Evolutionary conservation across 2,797 vertebrate genomes (phyloP), one percentile per base, ranked within the genome.

Genomic region (Limosa lapponica): DNA sequence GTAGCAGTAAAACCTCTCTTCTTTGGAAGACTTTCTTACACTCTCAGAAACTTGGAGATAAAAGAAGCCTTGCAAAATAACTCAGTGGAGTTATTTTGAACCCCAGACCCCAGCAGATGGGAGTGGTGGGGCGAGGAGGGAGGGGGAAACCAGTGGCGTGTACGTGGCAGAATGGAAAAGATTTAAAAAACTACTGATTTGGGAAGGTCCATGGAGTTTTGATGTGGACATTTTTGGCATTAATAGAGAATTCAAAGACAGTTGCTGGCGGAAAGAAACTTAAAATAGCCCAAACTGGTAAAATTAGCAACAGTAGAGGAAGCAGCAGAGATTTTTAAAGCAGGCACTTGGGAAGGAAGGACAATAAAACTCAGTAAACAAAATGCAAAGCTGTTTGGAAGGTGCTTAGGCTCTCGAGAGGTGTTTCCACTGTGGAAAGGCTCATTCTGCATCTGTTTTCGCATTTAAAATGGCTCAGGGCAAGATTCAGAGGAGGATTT

Each of bases 331-430:
- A 32, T 82, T 90, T 89, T 44, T 37, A 84, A 94, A 95, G 51
- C 36, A 58, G 83, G 59, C 81, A n/a, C 83, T 71, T 32, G 90
- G 93, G 90, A 85, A 73, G 44, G 28, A 64, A 81, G 89, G 89
- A 80, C 83, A 64, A 74, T 96, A 90, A 91, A 93, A n/a, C n/a
- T 89, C 81, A 34, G 67, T 80, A 95, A 96, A 95, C 92, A 96
- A 64, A 96, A 80, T 54, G 41, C 64, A 77, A 20, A 89, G 78
- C 71, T 89, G 58, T 82, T 89, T 87, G 89, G 87, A 59, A 91
- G 84, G 90, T 64, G 74, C 55, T 46, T 39, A 8, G 64, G 34
- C 95, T 96, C 89, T 5, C 18, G 74, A 89, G 95, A 95, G 95
- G 74, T 32, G 36, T 94, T 96, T 90, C 77, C 52, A 72, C 19